Base-by-base conservation (phyloP, 2,888 invertebrate genomes). In the Hypercompe scribonia region DNA sequence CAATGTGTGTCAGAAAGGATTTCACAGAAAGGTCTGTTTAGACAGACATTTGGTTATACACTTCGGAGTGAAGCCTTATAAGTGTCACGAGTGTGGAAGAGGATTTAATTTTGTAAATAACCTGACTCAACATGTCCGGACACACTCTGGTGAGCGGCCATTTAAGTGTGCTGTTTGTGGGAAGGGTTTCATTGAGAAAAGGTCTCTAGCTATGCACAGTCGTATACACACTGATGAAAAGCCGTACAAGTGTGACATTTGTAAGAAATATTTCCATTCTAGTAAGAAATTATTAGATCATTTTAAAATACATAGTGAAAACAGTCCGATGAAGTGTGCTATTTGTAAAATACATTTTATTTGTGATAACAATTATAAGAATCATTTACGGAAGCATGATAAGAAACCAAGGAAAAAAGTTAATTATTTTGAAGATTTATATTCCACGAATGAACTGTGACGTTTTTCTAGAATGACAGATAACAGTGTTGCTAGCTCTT, bases 211-310 rank as follows among this genome's bases (percentile, higher is more conserved):
- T 1, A 42, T 34, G 63, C 70, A 70, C 28, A 18, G n/a, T 63
- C 64, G 65, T 18, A 46, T 61, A 34, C 70, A 70, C 34, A 70
- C 64, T 50, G 50, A 50, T 65, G 70, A 70, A 15, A 46, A n/a
- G 34, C 70, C 70, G 3, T 50, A 65, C n/a, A 70, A 65, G n/a
- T 70, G 70, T 33, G 63, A 70, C 50, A 15, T 70, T n/a, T 70
- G 70, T 70, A 63, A 63, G 24, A 64, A 34, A n/a, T 63, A 63
- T 46, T 70, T 24, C 33, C 31, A 28, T 8, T 13, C 31, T 42
- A 33, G 39, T 46, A 33, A 68, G 1, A 68, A 68, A 54, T 50
- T 68, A n/a, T n/a, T 68, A 15, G 24, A 50, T 2, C 67, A 68
- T 68, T 68, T 68, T 18, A 34, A 18, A 10, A 31, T 36, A 21